Evolutionary conservation across 2,888 invertebrate species (phyloP), one percentile per base, ranked within the genome.

Genomic region (Gisinianus flammeolus): DNA sequence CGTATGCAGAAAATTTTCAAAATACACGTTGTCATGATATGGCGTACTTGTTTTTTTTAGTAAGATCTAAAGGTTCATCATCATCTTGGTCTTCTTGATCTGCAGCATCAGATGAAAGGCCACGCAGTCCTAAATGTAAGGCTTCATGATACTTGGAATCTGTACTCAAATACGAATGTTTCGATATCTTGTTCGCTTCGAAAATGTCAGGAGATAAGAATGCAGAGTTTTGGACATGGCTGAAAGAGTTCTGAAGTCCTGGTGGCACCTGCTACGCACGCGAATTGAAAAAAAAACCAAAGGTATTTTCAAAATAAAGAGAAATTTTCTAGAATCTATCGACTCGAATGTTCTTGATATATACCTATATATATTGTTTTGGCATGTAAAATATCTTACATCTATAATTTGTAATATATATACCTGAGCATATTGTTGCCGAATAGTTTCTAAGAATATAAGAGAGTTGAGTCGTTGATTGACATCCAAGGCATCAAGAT

Each of bases 371-470:
- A n/a, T n/a, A 44, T 44, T 19, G 19, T 44, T 2, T 35, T 8
- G 5, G 12, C 35, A 44, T 44, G 8, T 44, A 44, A 16, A 16
- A 44, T 44, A 44, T 44, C 12, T 8, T 35, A 35, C 1, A 44
- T 44, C 19, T 44, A 19, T 4, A 2, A 44, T 44, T 44, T 44
- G n/a, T n/a, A n/a, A n/a, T 26, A 4, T 54, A 52, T 22, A 28
- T 66, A 81, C 80, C 68, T 81, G 79, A 22, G 54, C 72, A 81
- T 75, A 70, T 62, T 84, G 84, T 71, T 81, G 80, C n/a, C 81
- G 81, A 31, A 84, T 78, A 35, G 83, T 79, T 76, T 84, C 83
- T n/a, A 84, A 75, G 68, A 83, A 72, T 26, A 84, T 69, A 33
- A 83, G 78, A 19, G 84, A 82, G 58, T 83, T 83, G 52, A 83